Percentiles rank a stretch among this genome's conserved stretches.
Evolutionary conservation across 1,140 invertebrate species (phyloP).

Genomic region (Steinernema khuongi): DNA sequence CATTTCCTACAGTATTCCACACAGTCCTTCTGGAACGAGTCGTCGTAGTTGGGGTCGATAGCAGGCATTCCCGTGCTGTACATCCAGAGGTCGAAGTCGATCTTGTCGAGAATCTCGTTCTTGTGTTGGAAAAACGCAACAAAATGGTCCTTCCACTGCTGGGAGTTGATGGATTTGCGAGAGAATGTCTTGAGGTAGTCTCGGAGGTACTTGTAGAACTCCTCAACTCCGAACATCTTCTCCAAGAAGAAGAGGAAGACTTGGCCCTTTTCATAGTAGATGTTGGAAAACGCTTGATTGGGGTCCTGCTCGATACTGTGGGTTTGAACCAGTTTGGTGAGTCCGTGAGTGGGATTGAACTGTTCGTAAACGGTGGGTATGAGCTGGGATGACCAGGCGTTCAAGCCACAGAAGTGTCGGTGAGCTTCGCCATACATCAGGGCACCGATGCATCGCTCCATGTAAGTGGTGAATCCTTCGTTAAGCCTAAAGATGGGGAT

Average conservation of each 20-base stretch:
- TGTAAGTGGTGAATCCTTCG: conserved; percentile 58
- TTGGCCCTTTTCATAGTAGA: conserved; percentile 88
- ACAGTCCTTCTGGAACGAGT: conserved; percentile 68
- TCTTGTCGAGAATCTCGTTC: conserved; percentile 59
- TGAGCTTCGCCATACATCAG: background rate
- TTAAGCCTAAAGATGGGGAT: conserved; percentile 64
- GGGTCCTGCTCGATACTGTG: conserved; percentile 73
- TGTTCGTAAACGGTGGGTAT: conserved; percentile 30
- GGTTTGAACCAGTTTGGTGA: conserved; percentile 74
- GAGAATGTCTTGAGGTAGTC: conserved; percentile 77
- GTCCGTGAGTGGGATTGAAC: conserved; percentile 63
- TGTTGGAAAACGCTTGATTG: conserved; percentile 80
- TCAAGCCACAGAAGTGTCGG: background rate
- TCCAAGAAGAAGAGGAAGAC: conserved; percentile 82
- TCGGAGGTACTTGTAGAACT: conserved; percentile 78
- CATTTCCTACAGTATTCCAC: conserved; percentile 65
- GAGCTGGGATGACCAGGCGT: background rate
- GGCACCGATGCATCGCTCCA: background rate
- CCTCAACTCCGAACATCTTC: conserved; percentile 71
- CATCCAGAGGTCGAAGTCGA: conserved; percentile 84
- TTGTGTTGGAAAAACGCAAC: conserved; percentile 71
- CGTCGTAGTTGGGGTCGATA: conserved; percentile 75
- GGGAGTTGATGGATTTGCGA: conserved; percentile 74
- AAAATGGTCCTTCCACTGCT: conserved; percentile 74
- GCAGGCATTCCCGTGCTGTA: conserved; percentile 77